Conservation (phyloP, 1,140 invertebrate genomes). For the Ceratosolen fusciceps region DNA sequence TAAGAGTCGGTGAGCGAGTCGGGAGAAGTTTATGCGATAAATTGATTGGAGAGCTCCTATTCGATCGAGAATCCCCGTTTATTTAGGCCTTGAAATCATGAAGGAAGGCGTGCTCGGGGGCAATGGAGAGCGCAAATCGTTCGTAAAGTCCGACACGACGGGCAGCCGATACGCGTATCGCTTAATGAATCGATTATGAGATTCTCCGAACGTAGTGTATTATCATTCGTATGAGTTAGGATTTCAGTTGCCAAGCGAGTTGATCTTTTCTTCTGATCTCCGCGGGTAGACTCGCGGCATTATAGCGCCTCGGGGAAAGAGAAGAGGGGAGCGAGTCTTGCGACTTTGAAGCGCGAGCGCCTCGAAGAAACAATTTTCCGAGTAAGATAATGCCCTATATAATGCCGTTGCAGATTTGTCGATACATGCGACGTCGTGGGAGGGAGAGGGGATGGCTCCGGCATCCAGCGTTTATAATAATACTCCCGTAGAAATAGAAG, state of each 20-base stretch:
- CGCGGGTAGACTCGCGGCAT: neutral
- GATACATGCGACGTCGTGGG: neutral
- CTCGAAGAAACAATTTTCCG: slow-evolving; percentile 41
- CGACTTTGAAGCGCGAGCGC: neutral
- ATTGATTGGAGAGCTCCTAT: too few species aligned
- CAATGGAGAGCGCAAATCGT: neutral
- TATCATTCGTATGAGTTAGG: slow-evolving; percentile 22
- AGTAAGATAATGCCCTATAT: slow-evolving; percentile 10
- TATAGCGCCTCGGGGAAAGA: neutral
- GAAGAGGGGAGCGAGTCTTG: neutral
- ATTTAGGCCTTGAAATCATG: neutral
- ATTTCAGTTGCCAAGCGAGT: slow-evolving; percentile 24
- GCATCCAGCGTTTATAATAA: too few species aligned
- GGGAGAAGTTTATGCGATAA: too few species aligned
- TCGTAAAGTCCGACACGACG: neutral
- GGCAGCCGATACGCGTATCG: neutral
- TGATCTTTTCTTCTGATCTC: slow-evolving; percentile 38
- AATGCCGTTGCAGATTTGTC: slow-evolving; percentile 29
- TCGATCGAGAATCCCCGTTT: too few species aligned
- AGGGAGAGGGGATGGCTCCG: neutral
- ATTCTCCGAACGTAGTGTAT: neutral
- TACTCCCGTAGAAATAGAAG: too few species aligned
- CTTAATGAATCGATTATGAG: slow-evolving; percentile 30
- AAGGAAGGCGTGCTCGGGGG: neutral
- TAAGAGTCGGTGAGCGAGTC: too few species aligned